Percentiles rank a stretch among this genome's conserved stretches.
Conservation (phyloP, 2,888 invertebrate genomes). For the Chrysolina americana region DNA sequence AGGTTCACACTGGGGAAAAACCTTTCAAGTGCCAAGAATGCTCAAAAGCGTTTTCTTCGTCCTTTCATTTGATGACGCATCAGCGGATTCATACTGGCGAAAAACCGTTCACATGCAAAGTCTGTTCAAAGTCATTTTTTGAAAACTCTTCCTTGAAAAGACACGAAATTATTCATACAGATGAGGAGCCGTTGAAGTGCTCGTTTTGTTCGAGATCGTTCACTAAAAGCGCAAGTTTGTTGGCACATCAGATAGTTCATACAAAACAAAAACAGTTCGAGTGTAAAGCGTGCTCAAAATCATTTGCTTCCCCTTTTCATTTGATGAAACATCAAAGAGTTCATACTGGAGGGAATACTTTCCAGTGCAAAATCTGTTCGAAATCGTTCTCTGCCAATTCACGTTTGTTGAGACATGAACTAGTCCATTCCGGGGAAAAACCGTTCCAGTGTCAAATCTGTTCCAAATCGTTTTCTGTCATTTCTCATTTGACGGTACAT, state of each 20-base stretch:
- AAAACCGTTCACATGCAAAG: not conserved
- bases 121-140: not conserved
- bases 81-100: not conserved
- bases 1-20: not conserved
- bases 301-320: not conserved
- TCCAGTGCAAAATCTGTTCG: not conserved
- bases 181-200: not conserved
- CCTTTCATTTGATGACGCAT: not conserved
- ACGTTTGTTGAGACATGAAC: not conserved
- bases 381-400: not conserved
- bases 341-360: not conserved
- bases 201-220: not conserved
- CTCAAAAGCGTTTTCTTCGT: not conserved
- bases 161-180: not conserved
- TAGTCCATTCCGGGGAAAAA: not conserved
- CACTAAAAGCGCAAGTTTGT: not conserved
- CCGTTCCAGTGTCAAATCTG: not conserved
- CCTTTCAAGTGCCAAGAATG: not conserved
- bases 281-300: not conserved
- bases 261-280: not conserved
- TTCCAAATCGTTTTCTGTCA: not conserved
- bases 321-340: not conserved
- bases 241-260: not conserved
- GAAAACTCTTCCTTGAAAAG: not conserved
- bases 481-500: not conserved